These are phyloP conservation scores for Liopterus haemorrhoidalis DNA, from an alignment of 2,888 invertebrate species.

Conservation along the genomic window DNA sequence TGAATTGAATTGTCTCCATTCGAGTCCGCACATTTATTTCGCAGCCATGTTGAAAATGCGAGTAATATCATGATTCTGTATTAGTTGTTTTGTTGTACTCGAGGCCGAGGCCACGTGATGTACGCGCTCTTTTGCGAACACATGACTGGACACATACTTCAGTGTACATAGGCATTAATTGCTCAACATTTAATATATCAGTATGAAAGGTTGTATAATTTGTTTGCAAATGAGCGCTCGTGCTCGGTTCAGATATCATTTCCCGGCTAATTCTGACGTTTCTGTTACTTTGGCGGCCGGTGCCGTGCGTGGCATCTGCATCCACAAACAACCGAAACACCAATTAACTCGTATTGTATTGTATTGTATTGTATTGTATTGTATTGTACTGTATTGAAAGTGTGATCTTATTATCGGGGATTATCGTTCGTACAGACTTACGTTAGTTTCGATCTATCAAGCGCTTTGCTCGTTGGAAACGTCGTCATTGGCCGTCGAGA, in stretches of 20 bases:
- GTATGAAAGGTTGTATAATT: conserved; percentile 12
- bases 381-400: conserved; percentile 15
- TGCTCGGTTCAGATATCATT: conserved; percentile 29
- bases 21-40: conserved; percentile 7
- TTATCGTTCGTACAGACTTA: too few relatives aligned
- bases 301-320: too few relatives aligned
- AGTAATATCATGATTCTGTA: conserved; percentile 15
- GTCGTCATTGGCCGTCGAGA: conserved; percentile 19
- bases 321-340: conserved; percentile 24
- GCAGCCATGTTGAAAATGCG: conserved; percentile 19
- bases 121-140: conserved; percentile 7
- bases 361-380: too few relatives aligned
- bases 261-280: conserved; percentile 18
- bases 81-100: conserved; percentile 6
- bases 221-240: conserved; percentile 33
- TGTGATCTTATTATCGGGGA: conserved; percentile 19
- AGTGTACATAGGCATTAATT: conserved; percentile 23
- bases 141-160: conserved; percentile 9
- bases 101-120: not conserved
- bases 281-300: conserved; percentile 18
- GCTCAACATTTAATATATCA: conserved; percentile 23
- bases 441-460: conserved; percentile 7
- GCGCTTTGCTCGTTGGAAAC: conserved; percentile 15
- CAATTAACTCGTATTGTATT: conserved; percentile 18
- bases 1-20: too few relatives aligned